Percentiles rank a stretch among this genome's conserved stretches.
phyloP scores from a whole-genome alignment of 2,888 invertebrate genomes.

The Scaptomyza parva region DNA sequence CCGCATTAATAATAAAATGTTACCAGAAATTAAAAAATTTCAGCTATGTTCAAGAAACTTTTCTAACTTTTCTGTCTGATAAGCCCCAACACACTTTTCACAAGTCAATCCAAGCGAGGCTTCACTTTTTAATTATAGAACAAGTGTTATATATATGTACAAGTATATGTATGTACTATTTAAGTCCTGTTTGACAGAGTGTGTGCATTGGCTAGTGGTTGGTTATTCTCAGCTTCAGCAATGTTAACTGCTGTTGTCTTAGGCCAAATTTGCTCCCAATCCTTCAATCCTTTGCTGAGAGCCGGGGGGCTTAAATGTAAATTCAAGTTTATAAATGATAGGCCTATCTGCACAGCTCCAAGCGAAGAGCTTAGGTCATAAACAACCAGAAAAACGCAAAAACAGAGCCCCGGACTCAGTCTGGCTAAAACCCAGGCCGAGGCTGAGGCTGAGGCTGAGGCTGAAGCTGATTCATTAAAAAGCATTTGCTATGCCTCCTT shows the following conservation, averaged over 20 bases:
- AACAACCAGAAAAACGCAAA: slow-evolving; percentile 55
- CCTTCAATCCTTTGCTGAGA: slow-evolving; percentile 16
- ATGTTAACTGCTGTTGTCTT: slow-evolving; percentile 58
- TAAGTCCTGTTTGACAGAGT: slow-evolving; percentile 10
- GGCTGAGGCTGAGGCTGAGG: too few relatives aligned
- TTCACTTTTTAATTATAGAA: slow-evolving; percentile 31
- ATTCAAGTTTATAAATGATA: slow-evolving; percentile 73
- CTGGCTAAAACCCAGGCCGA: too few relatives aligned
- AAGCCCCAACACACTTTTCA: too few relatives aligned
- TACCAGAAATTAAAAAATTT: too few relatives aligned
- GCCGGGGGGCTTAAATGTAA: slow-evolving; percentile 65
- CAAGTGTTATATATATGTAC: slow-evolving; percentile 13
- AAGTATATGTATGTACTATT: too few relatives aligned
- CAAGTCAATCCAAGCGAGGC: neutral
- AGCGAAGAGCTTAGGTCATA: slow-evolving; percentile 59
- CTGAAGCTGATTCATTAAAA: slow-evolving; percentile 56
- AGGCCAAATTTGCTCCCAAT: slow-evolving; percentile 40
- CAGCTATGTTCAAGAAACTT: too few relatives aligned
- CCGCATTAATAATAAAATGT: too few relatives aligned
- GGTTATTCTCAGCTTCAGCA: slow-evolving; percentile 10
- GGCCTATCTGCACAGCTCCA: slow-evolving; percentile 65
- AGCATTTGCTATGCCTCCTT: slow-evolving; percentile 29
- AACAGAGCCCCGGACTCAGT: slow-evolving; percentile 15
- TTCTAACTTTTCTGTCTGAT: too few relatives aligned
- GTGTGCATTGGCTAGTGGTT: slow-evolving; percentile 22